Conservation (phyloP, 2,797 vertebrate species). For the Geotrypetes seraphini region DNA sequence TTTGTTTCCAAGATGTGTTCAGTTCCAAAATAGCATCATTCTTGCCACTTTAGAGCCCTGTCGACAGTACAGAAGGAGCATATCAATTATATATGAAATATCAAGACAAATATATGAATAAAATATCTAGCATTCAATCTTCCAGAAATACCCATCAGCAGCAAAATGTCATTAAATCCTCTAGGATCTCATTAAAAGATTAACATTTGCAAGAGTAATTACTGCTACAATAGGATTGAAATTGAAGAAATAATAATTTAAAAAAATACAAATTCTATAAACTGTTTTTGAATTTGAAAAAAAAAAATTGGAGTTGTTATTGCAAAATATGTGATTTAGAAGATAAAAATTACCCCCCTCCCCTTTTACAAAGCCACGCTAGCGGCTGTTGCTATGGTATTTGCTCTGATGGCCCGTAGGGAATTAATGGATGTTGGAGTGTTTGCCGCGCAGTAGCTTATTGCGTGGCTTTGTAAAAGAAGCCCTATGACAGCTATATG, state of each 20-base stretch:
- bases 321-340: conserved; percentile 13
- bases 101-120: conserved; percentile 35
- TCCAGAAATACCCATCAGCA: conserved; percentile 29
- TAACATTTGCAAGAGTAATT: conserved; percentile 52
- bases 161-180: conserved; percentile 50
- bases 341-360: conserved; percentile 24
- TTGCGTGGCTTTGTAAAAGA: too few relatives aligned
- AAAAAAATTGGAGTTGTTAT: conserved; percentile 26
- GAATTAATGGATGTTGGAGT: too few relatives aligned
- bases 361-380: too few relatives aligned
- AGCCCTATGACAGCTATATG: too few relatives aligned
- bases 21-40: too few relatives aligned
- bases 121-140: conserved; percentile 34
- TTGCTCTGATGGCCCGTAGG: too few relatives aligned
- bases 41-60: too few relatives aligned
- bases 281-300: conserved; percentile 17
- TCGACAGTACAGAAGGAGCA: conserved; percentile 19
- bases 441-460: too few relatives aligned
- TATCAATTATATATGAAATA: conserved; percentile 36
- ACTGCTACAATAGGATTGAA: conserved; percentile 23
- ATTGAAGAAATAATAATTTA: conserved; percentile 32
- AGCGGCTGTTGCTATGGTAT: too few relatives aligned
- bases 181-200: conserved; percentile 48
- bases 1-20: conserved; percentile 3
- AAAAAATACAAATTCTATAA: conserved; percentile 13